A percentile compares a stretch with the other conserved stretches of the same genome.
Evolutionary conservation across 2,888 invertebrate species (phyloP).

Genomic region (Monochamus alternatus): DNA sequence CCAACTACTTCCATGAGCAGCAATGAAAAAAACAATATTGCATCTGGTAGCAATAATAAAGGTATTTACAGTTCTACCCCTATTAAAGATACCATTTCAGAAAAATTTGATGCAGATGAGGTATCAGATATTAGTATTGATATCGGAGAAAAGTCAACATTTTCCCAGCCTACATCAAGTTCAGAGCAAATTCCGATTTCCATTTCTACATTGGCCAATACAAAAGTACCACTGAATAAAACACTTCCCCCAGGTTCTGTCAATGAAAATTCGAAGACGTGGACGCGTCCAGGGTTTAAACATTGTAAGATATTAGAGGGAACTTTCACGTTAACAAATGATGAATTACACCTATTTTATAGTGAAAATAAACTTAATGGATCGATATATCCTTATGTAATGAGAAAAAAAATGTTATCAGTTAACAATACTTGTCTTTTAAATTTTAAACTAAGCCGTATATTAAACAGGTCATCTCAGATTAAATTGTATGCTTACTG

Average conservation of each 20-base stretch:
- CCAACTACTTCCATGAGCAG: too few relatives aligned
- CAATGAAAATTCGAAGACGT: not conserved
- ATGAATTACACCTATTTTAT: too few relatives aligned
- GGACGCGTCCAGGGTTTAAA: not conserved
- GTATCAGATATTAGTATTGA: conserved; percentile 1
- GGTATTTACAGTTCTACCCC: not conserved
- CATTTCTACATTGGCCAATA: not conserved
- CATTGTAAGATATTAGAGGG: conserved; percentile 1
- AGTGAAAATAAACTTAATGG: not conserved
- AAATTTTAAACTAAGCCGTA: not conserved
- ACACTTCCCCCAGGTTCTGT: not conserved
- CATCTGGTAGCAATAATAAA: not conserved
- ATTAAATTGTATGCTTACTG: conserved; percentile 2
- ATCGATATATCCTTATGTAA: not conserved
- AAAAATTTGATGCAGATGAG: not conserved
- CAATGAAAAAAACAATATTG: too few relatives aligned
- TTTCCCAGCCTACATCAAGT: not conserved
- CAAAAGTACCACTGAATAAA: not conserved
- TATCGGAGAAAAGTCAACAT: not conserved
- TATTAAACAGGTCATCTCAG: not conserved
- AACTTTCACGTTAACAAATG: not conserved
- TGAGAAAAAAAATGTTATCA: not conserved
- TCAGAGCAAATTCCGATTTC: not conserved
- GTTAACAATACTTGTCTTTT: conserved; percentile 1
- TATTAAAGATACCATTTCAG: not conserved